Evolutionary conservation across 1,140 invertebrate species (phyloP), one percentile per base, ranked within the genome.

Genomic region (Idris sp.): DNA sequence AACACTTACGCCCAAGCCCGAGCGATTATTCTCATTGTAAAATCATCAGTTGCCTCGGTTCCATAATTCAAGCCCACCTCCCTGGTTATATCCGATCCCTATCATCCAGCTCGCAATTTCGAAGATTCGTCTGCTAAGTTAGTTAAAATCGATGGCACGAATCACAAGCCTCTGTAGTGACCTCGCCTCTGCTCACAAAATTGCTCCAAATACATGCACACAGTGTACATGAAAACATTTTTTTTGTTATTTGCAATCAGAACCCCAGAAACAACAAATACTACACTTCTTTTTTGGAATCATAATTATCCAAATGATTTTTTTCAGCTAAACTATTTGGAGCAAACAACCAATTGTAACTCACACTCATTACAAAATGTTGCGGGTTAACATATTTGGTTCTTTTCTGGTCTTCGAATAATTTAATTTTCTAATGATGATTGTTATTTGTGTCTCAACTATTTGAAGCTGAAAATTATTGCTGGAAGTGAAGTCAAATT

Each of bases 71-170:
- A 28, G 5, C 28, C 9, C n/a, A 15, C n/a, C 11, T 14, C n/a
- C 18, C 2, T 13, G 7, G 30, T 30, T 44, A n/a, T n/a, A 38
- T 31, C 31, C 14, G 41, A 59, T 30, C 18, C 13, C 15, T 48
- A 61, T 48, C 43, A 30, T 9, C 7, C 15, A 28, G 16, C 31
- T 31, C 41, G 40, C 43, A 48, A 59, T 51, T 58, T 59, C n/a
- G 46, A 69, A 49, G 43, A 69, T 51, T 19, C 53, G 64, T 56
- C 25, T 56, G 25, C 44, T 51, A 53, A 61, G 54, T 71, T 71
- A 71, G 67, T 61, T 71, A 54, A 43, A 62, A 71, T 71, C 54
- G 67, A 71, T 49, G 56, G 26, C 56, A 43, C 48, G 46, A 71
- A 61, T 71, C 38, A 48, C 44, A 71, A 59, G 53, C 53, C 16